Conservation (phyloP, 2,888 invertebrate species). For the Colletes collaris region DNA sequence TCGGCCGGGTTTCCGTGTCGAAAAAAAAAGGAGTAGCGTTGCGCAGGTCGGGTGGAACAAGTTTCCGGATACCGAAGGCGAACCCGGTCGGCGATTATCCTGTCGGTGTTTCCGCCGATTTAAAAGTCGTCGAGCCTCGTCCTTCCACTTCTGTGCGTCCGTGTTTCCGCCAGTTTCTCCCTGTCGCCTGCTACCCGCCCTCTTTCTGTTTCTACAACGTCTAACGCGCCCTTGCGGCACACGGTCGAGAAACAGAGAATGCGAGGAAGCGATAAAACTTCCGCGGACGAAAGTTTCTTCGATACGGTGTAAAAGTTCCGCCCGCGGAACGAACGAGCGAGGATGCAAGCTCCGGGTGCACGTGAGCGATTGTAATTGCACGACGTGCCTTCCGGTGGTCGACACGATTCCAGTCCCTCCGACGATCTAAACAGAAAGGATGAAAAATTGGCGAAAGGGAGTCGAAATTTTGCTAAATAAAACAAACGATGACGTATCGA, state of each 20-base stretch:
- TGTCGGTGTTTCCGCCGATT: conserved; percentile 27
- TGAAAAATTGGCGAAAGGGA: too few relatives aligned
- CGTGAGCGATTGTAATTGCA: conserved; percentile 40
- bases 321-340: conserved; percentile 12
- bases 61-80: neutral
- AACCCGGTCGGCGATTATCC: conserved; percentile 1
- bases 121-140: conserved; percentile 28
- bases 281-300: conserved; percentile 35
- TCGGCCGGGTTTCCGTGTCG: neutral
- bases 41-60: too few relatives aligned
- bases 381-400: conserved; percentile 16
- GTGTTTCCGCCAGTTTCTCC: neutral
- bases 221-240: neutral
- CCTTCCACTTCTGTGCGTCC: neutral
- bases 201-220: neutral
- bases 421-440: too few relatives aligned
- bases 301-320: conserved; percentile 42
- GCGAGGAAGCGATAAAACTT: conserved; percentile 45
- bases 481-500: too few relatives aligned
- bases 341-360: conserved; percentile 3
- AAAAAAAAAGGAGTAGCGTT: neutral
- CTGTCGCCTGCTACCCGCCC: neutral
- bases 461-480: too few relatives aligned
- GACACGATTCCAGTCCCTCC: conserved; percentile 4
- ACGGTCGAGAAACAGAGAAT: neutral